Percentiles rank a stretch among this genome's conserved stretches.
Conservation (phyloP, 1,140 invertebrate species). For the Tribolium castaneum region DNA sequence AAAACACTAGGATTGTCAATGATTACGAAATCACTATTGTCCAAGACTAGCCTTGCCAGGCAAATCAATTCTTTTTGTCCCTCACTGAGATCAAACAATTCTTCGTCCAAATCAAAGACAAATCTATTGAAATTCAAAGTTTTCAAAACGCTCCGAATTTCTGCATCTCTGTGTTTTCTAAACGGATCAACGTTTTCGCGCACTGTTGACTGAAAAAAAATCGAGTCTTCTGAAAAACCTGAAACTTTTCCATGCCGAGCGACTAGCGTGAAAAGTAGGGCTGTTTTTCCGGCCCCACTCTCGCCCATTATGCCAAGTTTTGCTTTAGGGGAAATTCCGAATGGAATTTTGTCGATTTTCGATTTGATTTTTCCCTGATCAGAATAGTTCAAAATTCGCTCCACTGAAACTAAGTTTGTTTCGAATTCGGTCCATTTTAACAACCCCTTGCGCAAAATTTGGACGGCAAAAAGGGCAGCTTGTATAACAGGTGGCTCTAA, state of each 20-base stretch:
- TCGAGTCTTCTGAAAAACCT: background rate
- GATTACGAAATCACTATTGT: conserved; percentile 66
- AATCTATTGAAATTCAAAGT: background rate
- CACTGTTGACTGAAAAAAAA: background rate
- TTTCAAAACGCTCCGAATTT: background rate
- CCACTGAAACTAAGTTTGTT: too few relatives aligned
- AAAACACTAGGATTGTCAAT: conserved; percentile 72
- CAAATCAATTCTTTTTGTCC: conserved; percentile 64
- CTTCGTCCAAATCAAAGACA: background rate
- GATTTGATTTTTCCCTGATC: too few relatives aligned
- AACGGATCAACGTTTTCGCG: background rate
- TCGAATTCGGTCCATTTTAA: background rate
- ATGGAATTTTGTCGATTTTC: background rate
- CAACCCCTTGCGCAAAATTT: too few relatives aligned
- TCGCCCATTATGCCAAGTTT: background rate
- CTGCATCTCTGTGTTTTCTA: background rate
- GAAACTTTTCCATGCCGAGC: background rate
- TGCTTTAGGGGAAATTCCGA: background rate
- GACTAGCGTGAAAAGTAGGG: background rate
- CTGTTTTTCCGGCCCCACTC: background rate
- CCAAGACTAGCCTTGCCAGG: conserved; percentile 79
- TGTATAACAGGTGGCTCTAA: too few relatives aligned
- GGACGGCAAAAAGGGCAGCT: too few relatives aligned
- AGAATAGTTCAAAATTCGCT: too few relatives aligned
- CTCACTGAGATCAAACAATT: background rate